Evolutionary conservation across 1,140 invertebrate species (phyloP).

Genomic region (Diorhabda elongata): DNA sequence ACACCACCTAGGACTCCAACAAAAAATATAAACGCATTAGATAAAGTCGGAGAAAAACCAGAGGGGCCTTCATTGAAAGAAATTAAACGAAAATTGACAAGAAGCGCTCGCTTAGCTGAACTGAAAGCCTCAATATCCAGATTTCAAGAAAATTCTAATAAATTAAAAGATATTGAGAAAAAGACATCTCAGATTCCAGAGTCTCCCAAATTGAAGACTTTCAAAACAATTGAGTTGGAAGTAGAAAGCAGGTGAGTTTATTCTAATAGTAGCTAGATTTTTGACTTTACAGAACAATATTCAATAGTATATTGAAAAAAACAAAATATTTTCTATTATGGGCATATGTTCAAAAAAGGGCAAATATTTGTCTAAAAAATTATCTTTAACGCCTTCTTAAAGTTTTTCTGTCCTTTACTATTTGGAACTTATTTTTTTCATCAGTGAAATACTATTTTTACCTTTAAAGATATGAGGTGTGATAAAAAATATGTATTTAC

Average conservation of each 20-base stretch:
- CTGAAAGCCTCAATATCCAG: conserved; percentile 59
- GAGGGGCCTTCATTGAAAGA: conserved; percentile 62
- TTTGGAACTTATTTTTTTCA: no score
- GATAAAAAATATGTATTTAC: no score
- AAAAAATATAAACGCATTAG: conserved; percentile 47
- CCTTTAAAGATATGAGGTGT: no score
- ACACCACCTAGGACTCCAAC: conserved; percentile 40
- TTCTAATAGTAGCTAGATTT: no score
- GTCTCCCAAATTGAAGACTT: conserved; percentile 58
- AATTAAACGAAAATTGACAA: conserved; percentile 59
- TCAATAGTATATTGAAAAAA: no score
- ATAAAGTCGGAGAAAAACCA: conserved; percentile 41
- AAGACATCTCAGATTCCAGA: conserved; percentile 39
- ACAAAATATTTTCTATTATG: no score
- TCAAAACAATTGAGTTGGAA: conserved; percentile 69
- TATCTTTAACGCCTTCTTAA: no score
- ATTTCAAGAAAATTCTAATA: conserved; percentile 54
- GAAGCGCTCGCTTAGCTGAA: conserved; percentile 62
- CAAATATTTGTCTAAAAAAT: no score
- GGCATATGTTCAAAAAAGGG: no score
- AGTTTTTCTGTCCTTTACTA: no score
- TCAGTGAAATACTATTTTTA: no score
- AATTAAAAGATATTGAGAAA: conserved; percentile 50
- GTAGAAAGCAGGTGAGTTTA: conserved; percentile 60
- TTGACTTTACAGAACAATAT: no score